Conservation (phyloP, 2,888 invertebrate genomes). For the Xylophagus ater region DNA sequence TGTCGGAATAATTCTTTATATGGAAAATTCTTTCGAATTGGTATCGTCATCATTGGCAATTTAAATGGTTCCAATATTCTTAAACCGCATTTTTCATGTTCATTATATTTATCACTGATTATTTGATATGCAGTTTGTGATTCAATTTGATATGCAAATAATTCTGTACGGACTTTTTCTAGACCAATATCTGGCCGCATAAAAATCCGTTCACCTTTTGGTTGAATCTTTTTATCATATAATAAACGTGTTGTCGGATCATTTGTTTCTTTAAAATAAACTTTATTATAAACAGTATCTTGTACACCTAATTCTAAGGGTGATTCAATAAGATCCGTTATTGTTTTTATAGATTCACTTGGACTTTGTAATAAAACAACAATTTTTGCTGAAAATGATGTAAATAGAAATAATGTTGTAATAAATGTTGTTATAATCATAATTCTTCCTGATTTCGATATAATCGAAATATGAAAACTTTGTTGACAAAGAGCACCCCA, state of each 20-base stretch:
- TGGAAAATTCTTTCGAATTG: constrained; percentile 45
- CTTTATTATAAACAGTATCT: constrained; percentile 48
- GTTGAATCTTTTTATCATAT: constrained; percentile 45
- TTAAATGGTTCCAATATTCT: constrained; percentile 48
- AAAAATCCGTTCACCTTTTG: constrained; percentile 44
- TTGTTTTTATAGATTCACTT: constrained; percentile 45
- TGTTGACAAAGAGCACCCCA: constrained; percentile 51
- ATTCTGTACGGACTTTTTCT: constrained; percentile 42
- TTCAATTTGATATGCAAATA: constrained; percentile 52
- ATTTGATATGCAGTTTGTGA: constrained; percentile 48
- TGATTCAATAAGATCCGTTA: constrained; percentile 46
- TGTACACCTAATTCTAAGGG: constrained; percentile 47
- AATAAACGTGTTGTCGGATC: constrained; percentile 43
- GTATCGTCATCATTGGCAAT: constrained; percentile 45
- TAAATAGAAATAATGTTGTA: constrained; percentile 47
- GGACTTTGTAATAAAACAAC: constrained; percentile 52
- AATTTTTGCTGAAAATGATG: constrained; percentile 55
- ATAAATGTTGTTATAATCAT: constrained; percentile 46
- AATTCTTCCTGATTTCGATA: constrained; percentile 42
- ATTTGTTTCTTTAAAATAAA: constrained; percentile 47
- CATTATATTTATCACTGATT: constrained; percentile 49
- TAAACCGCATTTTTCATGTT: constrained; percentile 51
- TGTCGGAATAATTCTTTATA: constrained; percentile 45
- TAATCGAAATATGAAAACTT: constrained; percentile 43
- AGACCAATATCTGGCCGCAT: constrained; percentile 45